phyloP scores from a whole-genome alignment of 2,888 invertebrate species.

The Cosmia pyralina region DNA sequence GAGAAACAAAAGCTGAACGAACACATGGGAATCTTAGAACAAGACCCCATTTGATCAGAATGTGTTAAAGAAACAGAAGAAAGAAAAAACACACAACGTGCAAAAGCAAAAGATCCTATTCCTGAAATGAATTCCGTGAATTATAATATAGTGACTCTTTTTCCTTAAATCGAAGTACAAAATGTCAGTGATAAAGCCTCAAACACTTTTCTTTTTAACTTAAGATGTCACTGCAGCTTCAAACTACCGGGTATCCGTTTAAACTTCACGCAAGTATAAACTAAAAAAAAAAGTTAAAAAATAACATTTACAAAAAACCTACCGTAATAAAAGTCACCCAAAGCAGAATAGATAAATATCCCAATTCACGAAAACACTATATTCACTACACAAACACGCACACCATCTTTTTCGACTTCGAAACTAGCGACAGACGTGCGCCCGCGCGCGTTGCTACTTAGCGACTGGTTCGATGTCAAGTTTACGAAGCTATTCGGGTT shows the following conservation, averaged over 20 bases:
- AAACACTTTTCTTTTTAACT: slow-evolving; percentile 22
- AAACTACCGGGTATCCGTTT: slow-evolving; percentile 38
- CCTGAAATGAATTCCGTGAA: background rate
- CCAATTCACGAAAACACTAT: slow-evolving; percentile 59
- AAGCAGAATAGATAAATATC: slow-evolving; percentile 49
- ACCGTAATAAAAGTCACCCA: slow-evolving; percentile 56
- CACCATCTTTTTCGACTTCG: slow-evolving; percentile 54
- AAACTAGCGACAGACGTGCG: slow-evolving; percentile 55
- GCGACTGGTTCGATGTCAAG: slow-evolving; percentile 67
- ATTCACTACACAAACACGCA: slow-evolving; percentile 63
- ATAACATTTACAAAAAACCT: background rate
- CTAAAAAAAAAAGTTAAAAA: background rate
- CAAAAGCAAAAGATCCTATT: background rate
- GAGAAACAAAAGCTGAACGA: slow-evolving; percentile 35
- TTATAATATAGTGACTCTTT: background rate
- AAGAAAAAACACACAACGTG: background rate
- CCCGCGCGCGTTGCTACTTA: slow-evolving; percentile 52
- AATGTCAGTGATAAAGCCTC: background rate
- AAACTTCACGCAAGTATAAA: background rate
- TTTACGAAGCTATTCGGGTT: slow-evolving; percentile 64
- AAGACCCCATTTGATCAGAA: slow-evolving; percentile 4
- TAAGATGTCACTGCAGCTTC: slow-evolving; percentile 50
- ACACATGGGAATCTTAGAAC: slow-evolving; percentile 24
- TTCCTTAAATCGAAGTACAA: background rate
- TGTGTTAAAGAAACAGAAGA: background rate